Base-by-base conservation (phyloP, 1,140 invertebrate genomes). In the Zophobas morio region DNA sequence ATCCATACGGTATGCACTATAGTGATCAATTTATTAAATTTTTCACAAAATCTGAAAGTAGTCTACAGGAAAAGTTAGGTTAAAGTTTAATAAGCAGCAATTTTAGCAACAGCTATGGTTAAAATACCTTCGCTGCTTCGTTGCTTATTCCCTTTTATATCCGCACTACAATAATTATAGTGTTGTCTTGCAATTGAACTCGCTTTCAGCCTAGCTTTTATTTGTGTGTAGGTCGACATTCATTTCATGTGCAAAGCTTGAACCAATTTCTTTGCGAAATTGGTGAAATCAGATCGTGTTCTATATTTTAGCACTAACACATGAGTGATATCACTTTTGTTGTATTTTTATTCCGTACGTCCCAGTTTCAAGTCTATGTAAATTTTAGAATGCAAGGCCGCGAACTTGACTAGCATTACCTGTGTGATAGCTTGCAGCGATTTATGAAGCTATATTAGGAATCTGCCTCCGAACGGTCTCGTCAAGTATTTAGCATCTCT, bases 371-470 rank as follows among this genome's bases (percentile, higher is more conserved):
- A n/a, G 36, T 66, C 3, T 47, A 66, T 66, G 60, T 39, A 66
- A 66, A 66, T 66, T 66, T 66, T 66, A 66, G 60, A 66, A 66
- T 66, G 60, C 60, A 66, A 66, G 60, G 60, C 37, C 60, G 60
- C 20, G 60, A 66, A 66, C 60, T 66, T 66, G 60, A 66, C n/a
- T 66, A 42, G 20, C 8, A 66, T 66, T 66, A 42, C 39, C 56
- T 2, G 8, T 20, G 37, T 66, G 60, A 66, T 66, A 39, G 60
- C 60, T 66, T 66, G 37, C 8, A 66, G 60, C 20, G n/a, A 40
- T 66, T 42, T 66, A 32, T 51, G 60, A 42, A 42, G 20, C 37
- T 42, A 66, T 66, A 66, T 66, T 66, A 37, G 56, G 56, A 60
- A 60, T 60, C 36, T 6, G 8, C 32, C 37, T 8, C 6, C 35